Evolutionary conservation across 2,113 vertebrate genomes (phyloP).

Genomic region (Rostratula benghalensis): DNA sequence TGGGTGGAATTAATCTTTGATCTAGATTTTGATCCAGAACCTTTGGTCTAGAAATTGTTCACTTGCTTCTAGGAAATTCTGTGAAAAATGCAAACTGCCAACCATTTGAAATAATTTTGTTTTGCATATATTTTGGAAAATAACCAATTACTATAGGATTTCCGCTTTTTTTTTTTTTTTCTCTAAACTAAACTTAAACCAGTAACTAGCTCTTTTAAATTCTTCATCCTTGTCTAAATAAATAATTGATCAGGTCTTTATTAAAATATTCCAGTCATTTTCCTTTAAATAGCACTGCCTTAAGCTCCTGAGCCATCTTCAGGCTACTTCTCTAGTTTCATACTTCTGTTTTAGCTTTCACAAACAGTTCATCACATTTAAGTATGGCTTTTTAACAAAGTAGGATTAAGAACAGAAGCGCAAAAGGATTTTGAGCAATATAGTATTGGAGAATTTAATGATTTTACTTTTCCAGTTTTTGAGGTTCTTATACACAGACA

Average conservation of each 20-base stretch:
- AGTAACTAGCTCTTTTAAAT: neutral
- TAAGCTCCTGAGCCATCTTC: neutral
- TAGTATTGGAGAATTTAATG: neutral
- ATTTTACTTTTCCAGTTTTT: neutral
- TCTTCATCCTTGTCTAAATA: neutral
- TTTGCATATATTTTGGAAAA: neutral
- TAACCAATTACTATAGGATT: neutral
- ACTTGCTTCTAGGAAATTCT: neutral
- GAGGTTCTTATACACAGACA: neutral
- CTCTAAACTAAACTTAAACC: neutral
- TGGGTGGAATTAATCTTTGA: neutral
- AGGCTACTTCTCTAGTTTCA: neutral
- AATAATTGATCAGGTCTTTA: neutral
- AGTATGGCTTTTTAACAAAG: neutral
- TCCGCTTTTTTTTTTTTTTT: neutral
- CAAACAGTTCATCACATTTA: neutral
- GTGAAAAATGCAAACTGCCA: neutral
- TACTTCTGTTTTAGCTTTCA: fast-evolving
- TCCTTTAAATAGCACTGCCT: neutral
- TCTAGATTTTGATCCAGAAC: too few relatives aligned
- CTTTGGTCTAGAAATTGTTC: neutral
- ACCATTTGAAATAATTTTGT: neutral
- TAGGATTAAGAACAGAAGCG: neutral
- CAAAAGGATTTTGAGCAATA: neutral
- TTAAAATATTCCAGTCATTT: neutral